Base-by-base conservation (phyloP, 2,888 invertebrate genomes). In the Tachina grossa region DNA sequence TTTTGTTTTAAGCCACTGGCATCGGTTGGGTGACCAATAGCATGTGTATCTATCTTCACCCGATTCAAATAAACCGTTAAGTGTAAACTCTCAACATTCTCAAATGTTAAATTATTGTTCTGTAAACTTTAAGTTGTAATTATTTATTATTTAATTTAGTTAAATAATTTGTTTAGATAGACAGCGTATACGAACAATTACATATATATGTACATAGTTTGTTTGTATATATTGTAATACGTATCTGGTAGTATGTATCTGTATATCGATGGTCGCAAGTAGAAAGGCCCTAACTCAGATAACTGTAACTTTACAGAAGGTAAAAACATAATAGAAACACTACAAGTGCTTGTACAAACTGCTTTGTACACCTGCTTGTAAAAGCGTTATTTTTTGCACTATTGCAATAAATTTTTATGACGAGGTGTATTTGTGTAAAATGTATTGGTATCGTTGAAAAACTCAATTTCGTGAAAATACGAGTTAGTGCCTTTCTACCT, bases 121-220 rank as follows among this genome's bases (percentile, higher is more conserved):
- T 45, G 6, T 53, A 65, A 53, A 16, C 16, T 75, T 65, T 75
- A 55, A 72, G 39, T 76, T 71, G 65, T 76, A 65, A 75, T 83
- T 77, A 57, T 63, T 39, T 16, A 59, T 71, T 19, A 31, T 39
- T 31, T 55, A 53, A 63, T 19, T 19, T n/a, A 74, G 51, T 22
- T 19, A 43, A 19, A 65, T 69, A n/a, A 43, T 57, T 39, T 55
- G 47, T 8, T 53, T 53, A 68, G 41, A 45, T 1, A 45, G 10
- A 65, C n/a, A n/a, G 14, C 57, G 69, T 84, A 31, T 79, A 74
- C 41, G 19, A 65, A 41, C 19, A n/a, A n/a, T 39, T 78, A 71
- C 43, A 63, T 71, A 11, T n/a, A 19, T 75, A 53, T 51, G 61
- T 61, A n/a, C n/a, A n/a, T n/a, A 39, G 59, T 69, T 51, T 69